Evolutionary conservation across 2,113 vertebrate genomes (phyloP).

Genomic region (Lichenostomus cassidix): DNA sequence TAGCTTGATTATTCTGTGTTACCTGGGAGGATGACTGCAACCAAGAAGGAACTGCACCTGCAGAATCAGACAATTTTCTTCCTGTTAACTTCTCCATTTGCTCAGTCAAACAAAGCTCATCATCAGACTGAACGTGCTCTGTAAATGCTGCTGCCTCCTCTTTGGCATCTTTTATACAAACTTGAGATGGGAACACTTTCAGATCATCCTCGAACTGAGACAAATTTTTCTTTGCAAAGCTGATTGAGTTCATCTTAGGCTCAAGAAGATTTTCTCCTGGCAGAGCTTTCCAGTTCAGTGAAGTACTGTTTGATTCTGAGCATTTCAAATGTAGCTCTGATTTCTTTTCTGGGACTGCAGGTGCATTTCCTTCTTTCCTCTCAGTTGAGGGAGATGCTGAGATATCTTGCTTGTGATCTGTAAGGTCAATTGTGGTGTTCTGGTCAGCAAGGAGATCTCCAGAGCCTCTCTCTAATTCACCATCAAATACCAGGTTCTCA

Average conservation of each 20-base stretch:
- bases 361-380: neutral
- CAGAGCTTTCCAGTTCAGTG: neutral
- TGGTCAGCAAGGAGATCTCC: slow-evolving; percentile 78
- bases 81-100: slow-evolving; percentile 72
- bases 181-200: slow-evolving; percentile 1
- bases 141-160: slow-evolving; percentile 15
- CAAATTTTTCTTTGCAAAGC: neutral
- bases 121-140: slow-evolving; percentile 25
- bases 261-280: slow-evolving; percentile 9
- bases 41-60: slow-evolving; percentile 79
- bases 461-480: slow-evolving; percentile 82
- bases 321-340: neutral
- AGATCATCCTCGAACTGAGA: neutral
- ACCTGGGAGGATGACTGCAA: slow-evolving; percentile 73
- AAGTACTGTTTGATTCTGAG: neutral
- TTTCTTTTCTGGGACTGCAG: neutral
- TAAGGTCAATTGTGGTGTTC: slow-evolving; percentile 74
- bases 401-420: neutral
- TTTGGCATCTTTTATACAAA: neutral
- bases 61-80: slow-evolving; percentile 64
- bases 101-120: slow-evolving; percentile 62
- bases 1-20: slow-evolving; percentile 43
- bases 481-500: slow-evolving; percentile 86
- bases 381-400: neutral
- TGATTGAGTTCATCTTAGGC: neutral